Percentiles rank a stretch among this genome's conserved stretches.
Evolutionary conservation across 2,888 invertebrate genomes (phyloP).

Genomic region (Pandemis cinnamomeana): DNA sequence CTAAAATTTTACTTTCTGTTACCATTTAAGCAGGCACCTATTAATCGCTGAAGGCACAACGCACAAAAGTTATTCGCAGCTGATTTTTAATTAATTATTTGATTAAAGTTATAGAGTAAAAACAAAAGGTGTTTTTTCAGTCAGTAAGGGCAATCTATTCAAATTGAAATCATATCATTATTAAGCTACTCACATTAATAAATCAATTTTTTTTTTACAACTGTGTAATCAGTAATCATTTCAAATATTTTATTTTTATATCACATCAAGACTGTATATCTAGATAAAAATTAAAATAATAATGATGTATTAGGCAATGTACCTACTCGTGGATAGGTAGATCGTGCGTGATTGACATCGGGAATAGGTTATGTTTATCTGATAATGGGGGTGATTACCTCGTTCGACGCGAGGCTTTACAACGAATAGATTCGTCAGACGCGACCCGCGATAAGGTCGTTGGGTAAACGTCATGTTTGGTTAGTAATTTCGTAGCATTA

Average conservation of each 20-base stretch:
- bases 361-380: conserved; percentile 1
- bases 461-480: conserved; percentile 8
- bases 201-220: no score
- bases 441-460: conserved; percentile 16
- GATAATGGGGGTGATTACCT: conserved; percentile 8
- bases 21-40: neutral
- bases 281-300: no score
- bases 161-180: no score
- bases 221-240: no score
- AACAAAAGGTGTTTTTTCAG: no score
- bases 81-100: no score
- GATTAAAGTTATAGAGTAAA: no score
- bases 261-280: neutral
- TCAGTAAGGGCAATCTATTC: no score
- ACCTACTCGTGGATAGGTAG: neutral
- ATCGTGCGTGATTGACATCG: conserved; percentile 17
- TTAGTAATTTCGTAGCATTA: conserved; percentile 14
- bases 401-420: conserved; percentile 10
- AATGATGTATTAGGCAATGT: neutral
- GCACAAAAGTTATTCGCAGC: no score
- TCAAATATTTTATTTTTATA: neutral
- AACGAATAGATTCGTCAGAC: conserved; percentile 22
- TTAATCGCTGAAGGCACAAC: no score
- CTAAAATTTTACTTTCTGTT: neutral
- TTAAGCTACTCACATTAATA: no score